phyloP scores from a whole-genome alignment of 2,113 vertebrate genomes.

The zebrafish (Danio rerio) region GRCz12tu NC_133188.1:50941001-50941500 shows the following conservation, averaged over 20 bases:
- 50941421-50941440: no score
- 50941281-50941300: not conserved
- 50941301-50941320: not conserved
- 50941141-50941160: not conserved
- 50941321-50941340: no score
- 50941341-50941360: no score
- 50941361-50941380: no score
- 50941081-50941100: conserved; percentile 18
- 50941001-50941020: conserved; percentile 82
- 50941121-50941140: not conserved
- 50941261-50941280: not conserved
- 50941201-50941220: not conserved
- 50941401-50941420: no score
- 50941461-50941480: no score
- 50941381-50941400: no score
- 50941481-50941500: no score
- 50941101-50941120: conserved; percentile 1
- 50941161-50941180: not conserved
- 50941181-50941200: not conserved
- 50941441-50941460: no score
- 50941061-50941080: conserved; percentile 51
- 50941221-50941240: not conserved
- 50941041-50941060: conserved; percentile 52
- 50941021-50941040: conserved; percentile 61
- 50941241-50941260: not conserved